These are phyloP conservation scores for Sicus ferrugineus DNA, from an alignment of 2,888 invertebrate species.

Conservation along the genomic window DNA sequence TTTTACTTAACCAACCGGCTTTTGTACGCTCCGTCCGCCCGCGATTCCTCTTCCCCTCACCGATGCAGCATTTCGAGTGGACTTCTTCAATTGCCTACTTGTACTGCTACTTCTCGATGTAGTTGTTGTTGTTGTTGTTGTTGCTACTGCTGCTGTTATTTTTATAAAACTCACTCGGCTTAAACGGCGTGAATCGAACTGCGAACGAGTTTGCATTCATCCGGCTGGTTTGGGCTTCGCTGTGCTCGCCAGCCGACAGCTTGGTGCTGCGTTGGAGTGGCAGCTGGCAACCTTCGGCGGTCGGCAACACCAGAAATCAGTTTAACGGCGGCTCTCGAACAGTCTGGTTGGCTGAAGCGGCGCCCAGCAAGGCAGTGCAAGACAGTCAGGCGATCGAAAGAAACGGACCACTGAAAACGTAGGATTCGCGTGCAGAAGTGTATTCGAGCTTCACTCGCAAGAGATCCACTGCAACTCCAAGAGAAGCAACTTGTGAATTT, in stretches of 20 bases:
- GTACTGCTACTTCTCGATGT: not conserved
- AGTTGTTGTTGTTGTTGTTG: slow-evolving; percentile 32
- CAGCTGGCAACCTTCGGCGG: slow-evolving; percentile 46
- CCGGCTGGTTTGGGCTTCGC: slow-evolving; percentile 16
- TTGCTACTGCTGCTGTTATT: slow-evolving; percentile 30
- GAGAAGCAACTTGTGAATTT: slow-evolving; percentile 38
- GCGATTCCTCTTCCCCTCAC: too few species aligned
- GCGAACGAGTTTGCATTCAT: slow-evolving; percentile 32
- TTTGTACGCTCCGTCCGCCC: not conserved
- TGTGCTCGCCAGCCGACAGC: slow-evolving; percentile 19
- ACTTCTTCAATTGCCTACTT: too few species aligned
- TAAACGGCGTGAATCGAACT: slow-evolving; percentile 32
- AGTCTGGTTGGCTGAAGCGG: slow-evolving; percentile 60
- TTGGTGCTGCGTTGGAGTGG: slow-evolving; percentile 22
- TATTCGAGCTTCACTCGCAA: not conserved
- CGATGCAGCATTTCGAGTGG: too few species aligned
- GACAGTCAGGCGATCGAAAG: not conserved
- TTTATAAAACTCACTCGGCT: slow-evolving; percentile 38
- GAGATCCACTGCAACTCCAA: slow-evolving; percentile 25
- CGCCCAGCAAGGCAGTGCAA: slow-evolving; percentile 4
- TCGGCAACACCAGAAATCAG: slow-evolving; percentile 54
- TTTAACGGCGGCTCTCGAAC: slow-evolving; percentile 64
- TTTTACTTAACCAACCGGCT: not conserved
- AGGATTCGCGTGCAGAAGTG: not conserved
- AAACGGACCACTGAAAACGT: slow-evolving; percentile 4